These are phyloP conservation scores for Colostygia pectinataria DNA, from an alignment of 2,888 invertebrate species.

Conservation along the genomic window DNA sequence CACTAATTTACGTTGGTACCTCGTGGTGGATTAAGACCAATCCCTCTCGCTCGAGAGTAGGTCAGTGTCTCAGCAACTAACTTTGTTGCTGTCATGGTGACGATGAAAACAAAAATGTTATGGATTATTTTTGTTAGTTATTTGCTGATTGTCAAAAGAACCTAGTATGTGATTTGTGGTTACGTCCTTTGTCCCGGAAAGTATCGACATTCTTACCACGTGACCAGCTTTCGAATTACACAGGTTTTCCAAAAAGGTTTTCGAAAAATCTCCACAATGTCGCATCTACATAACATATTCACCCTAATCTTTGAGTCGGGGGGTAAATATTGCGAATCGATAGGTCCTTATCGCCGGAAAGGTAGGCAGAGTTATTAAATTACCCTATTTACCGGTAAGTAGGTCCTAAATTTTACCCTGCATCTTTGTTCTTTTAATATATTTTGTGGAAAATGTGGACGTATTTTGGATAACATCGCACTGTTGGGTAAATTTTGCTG, in stretches of 20 bases:
- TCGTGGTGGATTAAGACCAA: too few relatives aligned
- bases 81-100: too few relatives aligned
- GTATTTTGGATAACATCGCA: constrained; percentile 15
- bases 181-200: too few relatives aligned
- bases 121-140: too few relatives aligned
- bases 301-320: constrained; percentile 41
- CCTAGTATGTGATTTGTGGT: too few relatives aligned
- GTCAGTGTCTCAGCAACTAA: too few relatives aligned
- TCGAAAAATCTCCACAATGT: constrained; percentile 15
- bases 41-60: too few relatives aligned
- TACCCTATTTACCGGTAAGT: constrained; percentile 48
- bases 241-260: constrained; percentile 13
- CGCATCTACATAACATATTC: constrained; percentile 26
- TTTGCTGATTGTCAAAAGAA: too few relatives aligned
- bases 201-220: too few relatives aligned
- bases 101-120: too few relatives aligned
- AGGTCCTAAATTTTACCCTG: constrained; percentile 33
- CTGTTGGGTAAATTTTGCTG: constrained; percentile 9
- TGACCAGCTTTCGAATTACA: neutral
- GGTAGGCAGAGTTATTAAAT: constrained; percentile 60
- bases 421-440: constrained; percentile 36
- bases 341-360: constrained; percentile 54
- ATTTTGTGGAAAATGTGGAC: constrained; percentile 21
- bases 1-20: too few relatives aligned
- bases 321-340: constrained; percentile 69